Evolutionary conservation across 2,888 invertebrate species (phyloP), one percentile per base, ranked within the genome.

Genomic region (Sarcophaga subvicina): DNA sequence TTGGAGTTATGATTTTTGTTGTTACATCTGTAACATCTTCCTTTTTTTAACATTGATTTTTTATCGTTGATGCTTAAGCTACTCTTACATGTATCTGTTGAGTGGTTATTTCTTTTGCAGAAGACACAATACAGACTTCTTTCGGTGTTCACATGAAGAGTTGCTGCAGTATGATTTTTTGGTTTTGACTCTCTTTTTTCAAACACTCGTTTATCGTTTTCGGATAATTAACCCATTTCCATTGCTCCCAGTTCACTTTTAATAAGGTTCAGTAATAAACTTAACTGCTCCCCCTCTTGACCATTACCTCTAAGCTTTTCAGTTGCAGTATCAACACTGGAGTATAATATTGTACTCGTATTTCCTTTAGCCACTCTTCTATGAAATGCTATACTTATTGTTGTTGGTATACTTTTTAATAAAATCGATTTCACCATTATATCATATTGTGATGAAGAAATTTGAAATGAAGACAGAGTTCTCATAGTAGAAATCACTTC

Each of bases 371-470:
- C 62, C 17, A 14, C 25, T 62, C 14, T 60, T 77, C 75, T 73
- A 27, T 86, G 86, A 27, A 62, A 86, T 25, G 75, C 77, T 47
- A 83, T 37, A 12, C 87, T 59, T 81, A 87, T 70, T 22, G 47
- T 69, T 59, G 81, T 37, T 79, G 81, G 88, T 37, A 80, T 77
- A 22, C 76, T 69, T 63, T 81, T 83, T 20, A 80, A 63, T 27
- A 85, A 71, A 67, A 85, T 62, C 3, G 83, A 86, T 59, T 85
- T 88, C 25, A 88, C 70, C 73, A 88, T 75, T 83, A 17, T 81
- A 17, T 79, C 79, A 62, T 88, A 88, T 27, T 88, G 84, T 20
- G 84, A 80, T 11, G 80, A 72, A 17, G 82, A 77, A 47, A 85
- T 79, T 37, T 88, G 85, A 25, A 88, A 81, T 49, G 88, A 80